Percentiles rank a stretch among this genome's conserved stretches.
These are phyloP conservation scores for Drosophila cardini DNA, from an alignment of 1,140 invertebrate genomes.

Conservation along the genomic window DNA sequence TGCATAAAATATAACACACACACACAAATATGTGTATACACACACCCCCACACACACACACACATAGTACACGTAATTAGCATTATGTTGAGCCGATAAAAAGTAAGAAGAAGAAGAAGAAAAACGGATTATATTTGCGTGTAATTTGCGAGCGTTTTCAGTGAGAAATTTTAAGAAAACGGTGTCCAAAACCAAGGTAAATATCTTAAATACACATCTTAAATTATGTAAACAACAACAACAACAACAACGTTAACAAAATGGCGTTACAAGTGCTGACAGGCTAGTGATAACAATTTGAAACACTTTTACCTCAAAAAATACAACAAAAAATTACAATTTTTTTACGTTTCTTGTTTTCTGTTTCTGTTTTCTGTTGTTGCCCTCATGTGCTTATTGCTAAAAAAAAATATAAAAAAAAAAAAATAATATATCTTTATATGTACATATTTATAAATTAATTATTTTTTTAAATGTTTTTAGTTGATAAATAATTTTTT, in stretches of 20 bases:
- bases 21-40: constrained; percentile 46
- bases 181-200: constrained; percentile 77
- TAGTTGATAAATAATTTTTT: constrained; percentile 29
- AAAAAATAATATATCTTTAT: constrained; percentile 33
- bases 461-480: constrained; percentile 33
- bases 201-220: constrained; percentile 66
- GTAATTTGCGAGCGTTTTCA: constrained; percentile 75
- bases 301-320: constrained; percentile 59
- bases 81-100: constrained; percentile 68
- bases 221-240: constrained; percentile 29
- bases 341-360: constrained; percentile 56
- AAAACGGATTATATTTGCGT: constrained; percentile 43
- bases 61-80: constrained; percentile 53
- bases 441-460: constrained; percentile 36
- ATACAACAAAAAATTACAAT: constrained; percentile 44
- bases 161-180: constrained; percentile 50
- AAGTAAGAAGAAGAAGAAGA: constrained; percentile 47
- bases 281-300: constrained; percentile 72
- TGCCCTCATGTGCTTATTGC: constrained; percentile 71
- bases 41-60: constrained; percentile 52
- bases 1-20: constrained; percentile 39
- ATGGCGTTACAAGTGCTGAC: constrained; percentile 49
- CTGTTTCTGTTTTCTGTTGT: constrained; percentile 80
- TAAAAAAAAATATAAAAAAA: constrained; percentile 41
- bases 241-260: constrained; percentile 21